Conservation (phyloP, 2,888 invertebrate species). For the Malachius bipustulatus region DNA sequence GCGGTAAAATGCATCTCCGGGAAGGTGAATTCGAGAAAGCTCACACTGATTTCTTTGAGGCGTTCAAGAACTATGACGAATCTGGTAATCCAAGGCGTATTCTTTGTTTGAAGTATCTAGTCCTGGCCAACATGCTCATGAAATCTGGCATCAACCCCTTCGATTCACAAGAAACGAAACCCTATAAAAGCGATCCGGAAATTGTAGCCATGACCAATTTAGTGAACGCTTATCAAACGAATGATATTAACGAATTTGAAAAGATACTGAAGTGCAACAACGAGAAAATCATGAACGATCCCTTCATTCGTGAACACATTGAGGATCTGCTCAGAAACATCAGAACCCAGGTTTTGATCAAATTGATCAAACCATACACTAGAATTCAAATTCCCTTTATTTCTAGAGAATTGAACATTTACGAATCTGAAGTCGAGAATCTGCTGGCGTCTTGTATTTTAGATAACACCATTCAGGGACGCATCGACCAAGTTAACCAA, state of each 20-base stretch:
- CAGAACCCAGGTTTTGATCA: slow-evolving; percentile 92
- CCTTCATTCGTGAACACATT: slow-evolving; percentile 95
- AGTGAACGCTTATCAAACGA: slow-evolving; percentile 92
- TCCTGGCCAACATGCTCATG: slow-evolving; percentile 97
- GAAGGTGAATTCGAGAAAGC: slow-evolving; percentile 98
- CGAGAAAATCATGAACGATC: slow-evolving; percentile 78
- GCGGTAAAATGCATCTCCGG: slow-evolving; percentile 98
- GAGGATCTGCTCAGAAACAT: slow-evolving; percentile 93
- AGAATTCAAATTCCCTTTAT: slow-evolving; percentile 97
- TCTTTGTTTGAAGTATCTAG: slow-evolving; percentile 93
- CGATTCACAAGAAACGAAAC: slow-evolving; percentile 99
- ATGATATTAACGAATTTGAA: slow-evolving; percentile 95
- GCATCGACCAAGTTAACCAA: slow-evolving; percentile 89
- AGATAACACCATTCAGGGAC: slow-evolving; percentile 83
- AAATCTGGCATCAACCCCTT: slow-evolving; percentile 99
- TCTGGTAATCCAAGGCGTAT: slow-evolving; percentile 92
- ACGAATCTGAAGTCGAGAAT: slow-evolving; percentile 90
- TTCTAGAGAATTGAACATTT: slow-evolving; percentile 87
- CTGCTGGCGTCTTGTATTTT: slow-evolving; percentile 94
- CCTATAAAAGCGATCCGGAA: slow-evolving; percentile 97
- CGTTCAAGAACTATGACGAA: slow-evolving; percentile 99
- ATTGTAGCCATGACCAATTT: slow-evolving; percentile 97
- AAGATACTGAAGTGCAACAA: slow-evolving; percentile 83
- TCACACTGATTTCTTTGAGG: slow-evolving; percentile 98
- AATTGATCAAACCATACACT: slow-evolving; percentile 95